A percentile compares a stretch with the other conserved stretches of the same genome.
These are phyloP conservation scores for Phyllostomus hastatus DNA, from an alignment of 2,113 vertebrate genomes.

Conservation along the genomic window DNA sequence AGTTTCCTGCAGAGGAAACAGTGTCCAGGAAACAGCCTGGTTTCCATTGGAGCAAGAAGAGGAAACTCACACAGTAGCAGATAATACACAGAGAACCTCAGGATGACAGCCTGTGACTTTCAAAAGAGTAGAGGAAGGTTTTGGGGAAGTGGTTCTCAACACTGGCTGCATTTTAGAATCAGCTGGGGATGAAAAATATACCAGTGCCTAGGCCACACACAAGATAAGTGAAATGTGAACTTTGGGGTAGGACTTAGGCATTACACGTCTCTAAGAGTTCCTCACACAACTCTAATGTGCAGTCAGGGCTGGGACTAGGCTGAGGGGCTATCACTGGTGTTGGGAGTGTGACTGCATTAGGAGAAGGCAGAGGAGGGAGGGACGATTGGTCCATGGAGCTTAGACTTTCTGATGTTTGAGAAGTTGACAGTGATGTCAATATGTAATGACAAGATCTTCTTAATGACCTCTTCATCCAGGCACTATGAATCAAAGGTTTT, in stretches of 20 bases:
- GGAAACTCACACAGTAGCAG: background rate
- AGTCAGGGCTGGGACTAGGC: background rate
- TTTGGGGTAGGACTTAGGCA: background rate
- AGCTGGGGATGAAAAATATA: background rate
- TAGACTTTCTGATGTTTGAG: background rate
- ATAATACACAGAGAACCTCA: background rate
- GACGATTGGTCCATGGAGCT: too few species aligned
- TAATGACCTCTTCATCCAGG: background rate
- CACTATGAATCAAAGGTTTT: background rate
- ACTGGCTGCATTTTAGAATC: background rate
- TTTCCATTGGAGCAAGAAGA: background rate
- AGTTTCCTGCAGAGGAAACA: background rate
- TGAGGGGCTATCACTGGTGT: fast-evolving
- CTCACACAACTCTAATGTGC: background rate
- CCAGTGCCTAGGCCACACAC: background rate
- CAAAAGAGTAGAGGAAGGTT: background rate
- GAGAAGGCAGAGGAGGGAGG: background rate
- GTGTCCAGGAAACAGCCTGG: background rate
- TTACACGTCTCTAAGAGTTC: background rate
- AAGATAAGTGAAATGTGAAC: background rate
- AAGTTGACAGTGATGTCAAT: background rate
- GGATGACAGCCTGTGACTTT: background rate
- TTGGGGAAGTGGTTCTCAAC: background rate
- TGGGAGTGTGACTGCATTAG: background rate
- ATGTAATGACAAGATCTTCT: background rate